Evolutionary conservation across 2,113 vertebrate species (phyloP).

Genomic region (Tragelaphus strepsiceros): DNA sequence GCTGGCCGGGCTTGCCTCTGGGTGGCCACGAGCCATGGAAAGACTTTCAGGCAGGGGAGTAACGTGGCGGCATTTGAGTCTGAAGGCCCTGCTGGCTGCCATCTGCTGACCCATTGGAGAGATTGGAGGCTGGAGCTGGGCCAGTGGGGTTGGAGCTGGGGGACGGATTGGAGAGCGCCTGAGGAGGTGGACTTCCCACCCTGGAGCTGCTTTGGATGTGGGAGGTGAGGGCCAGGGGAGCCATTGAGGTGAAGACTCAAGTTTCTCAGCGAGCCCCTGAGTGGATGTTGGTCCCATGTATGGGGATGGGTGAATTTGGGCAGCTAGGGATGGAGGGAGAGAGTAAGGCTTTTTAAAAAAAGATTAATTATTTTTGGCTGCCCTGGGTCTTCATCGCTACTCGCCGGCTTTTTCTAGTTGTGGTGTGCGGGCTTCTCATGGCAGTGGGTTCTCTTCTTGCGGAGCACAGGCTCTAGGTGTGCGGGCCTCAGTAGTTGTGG

Average conservation of each 20-base stretch:
- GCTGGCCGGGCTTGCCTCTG: not conserved
- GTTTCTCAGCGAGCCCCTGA: not conserved
- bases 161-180: not conserved
- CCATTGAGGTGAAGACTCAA: not conserved
- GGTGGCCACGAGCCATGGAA: not conserved
- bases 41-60: not conserved
- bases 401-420: accelerated
- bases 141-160: not conserved
- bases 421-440: not conserved
- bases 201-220: not conserved
- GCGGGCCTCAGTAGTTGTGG: not conserved
- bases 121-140: not conserved
- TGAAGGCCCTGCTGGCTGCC: not conserved
- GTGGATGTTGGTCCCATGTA: not conserved
- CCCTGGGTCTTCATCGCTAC: not conserved
- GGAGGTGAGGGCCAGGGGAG: not conserved
- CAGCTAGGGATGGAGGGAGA: not conserved
- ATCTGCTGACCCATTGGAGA: not conserved
- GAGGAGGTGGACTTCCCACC: not conserved
- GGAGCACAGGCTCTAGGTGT: not conserved
- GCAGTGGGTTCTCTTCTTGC: accelerated
- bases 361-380: not conserved
- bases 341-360: not conserved
- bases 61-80: not conserved
- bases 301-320: not conserved